Base-by-base conservation (phyloP, 2,797 vertebrate species). In the Gallinago nigripennis region DNA sequence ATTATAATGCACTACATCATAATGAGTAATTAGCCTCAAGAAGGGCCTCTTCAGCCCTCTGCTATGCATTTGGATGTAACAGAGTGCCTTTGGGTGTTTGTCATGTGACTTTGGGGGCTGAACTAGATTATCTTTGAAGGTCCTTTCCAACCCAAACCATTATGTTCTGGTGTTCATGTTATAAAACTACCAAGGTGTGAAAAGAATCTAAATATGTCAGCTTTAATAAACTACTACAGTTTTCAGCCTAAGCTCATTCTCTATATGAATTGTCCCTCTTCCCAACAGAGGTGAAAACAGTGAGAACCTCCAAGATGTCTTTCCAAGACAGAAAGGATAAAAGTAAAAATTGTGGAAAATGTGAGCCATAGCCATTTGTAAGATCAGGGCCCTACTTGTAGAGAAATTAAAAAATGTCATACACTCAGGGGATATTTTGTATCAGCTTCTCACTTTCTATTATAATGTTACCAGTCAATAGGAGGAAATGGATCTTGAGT, bases 81-180 rank as follows among this genome's bases (percentile, higher is more conserved):
- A 27, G 0, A 0, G 23, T 30, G 33, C 60, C 7, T 78, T 51
- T 27, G 39, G 24, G 12, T n/a, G 25, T 16, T 58, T 63, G 25
- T 4, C 43, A 27, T 0, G 2, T 63, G 43, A 31, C 15, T 75
- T 43, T 7, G 3, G 3, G 8, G 2, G 0, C 5, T 71, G 39
- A 8, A 69, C 63, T 69, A 56, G 35, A 27, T 64, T 19, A 33
- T 57, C 63, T 68, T 41, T 53, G 57, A 72, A 69, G 24, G 35
- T 64, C 4, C 17, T 13, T 88, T 88, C 64, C 60, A 57, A 9
- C 37, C 57, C 61, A 90, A 50, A 39, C 15, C 18, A 45, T 39
- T 20, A 16, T 15, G 4, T 70, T 79, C 60, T 73, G 53, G 17
- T 91, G 20, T 37, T 41, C 7, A 51, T 28, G 37, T 46, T 33